Conservation (phyloP, 2,888 invertebrate species). For the Aspidiotus rigidus region DNA sequence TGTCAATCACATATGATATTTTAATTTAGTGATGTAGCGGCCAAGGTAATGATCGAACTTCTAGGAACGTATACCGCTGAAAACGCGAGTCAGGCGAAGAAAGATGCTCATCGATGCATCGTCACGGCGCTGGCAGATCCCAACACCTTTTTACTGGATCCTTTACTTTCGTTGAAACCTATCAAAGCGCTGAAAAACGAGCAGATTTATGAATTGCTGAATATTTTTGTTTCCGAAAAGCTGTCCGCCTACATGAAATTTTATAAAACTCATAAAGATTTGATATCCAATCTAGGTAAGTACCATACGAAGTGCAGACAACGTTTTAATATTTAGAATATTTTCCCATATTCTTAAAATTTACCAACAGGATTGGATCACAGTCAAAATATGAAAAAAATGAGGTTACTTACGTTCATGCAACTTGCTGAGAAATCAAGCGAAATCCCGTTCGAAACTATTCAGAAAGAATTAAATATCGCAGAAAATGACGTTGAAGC, state of each 20-base stretch:
- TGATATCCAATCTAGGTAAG: conserved; percentile 57
- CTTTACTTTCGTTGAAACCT: conserved; percentile 83
- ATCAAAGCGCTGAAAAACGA: conserved; percentile 91
- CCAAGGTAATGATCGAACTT: conserved; percentile 94
- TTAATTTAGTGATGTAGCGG: conserved; percentile 68
- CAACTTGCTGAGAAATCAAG: conserved; percentile 89
- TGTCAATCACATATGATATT: background rate
- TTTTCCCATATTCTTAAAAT: background rate
- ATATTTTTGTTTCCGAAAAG: conserved; percentile 91
- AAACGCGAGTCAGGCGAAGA: conserved; percentile 90
- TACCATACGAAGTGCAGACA: background rate
- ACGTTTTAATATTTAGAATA: background rate
- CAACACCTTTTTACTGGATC: conserved; percentile 88
- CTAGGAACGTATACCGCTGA: conserved; percentile 93
- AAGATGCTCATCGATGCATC: conserved; percentile 94
- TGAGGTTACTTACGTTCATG: conserved; percentile 94
- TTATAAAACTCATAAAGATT: conserved; percentile 84
- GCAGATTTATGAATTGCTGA: conserved; percentile 84
- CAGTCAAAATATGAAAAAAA: conserved; percentile 91
- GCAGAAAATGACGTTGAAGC: conserved; percentile 81
- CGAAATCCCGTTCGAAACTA: conserved; percentile 83
- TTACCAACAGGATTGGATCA: conserved; percentile 64
- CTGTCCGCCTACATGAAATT: conserved; percentile 84
- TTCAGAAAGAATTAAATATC: conserved; percentile 81
- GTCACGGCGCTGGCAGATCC: conserved; percentile 91